These are phyloP conservation scores for Eupsilia transversa DNA, from an alignment of 2,888 invertebrate genomes.

Conservation along the genomic window DNA sequence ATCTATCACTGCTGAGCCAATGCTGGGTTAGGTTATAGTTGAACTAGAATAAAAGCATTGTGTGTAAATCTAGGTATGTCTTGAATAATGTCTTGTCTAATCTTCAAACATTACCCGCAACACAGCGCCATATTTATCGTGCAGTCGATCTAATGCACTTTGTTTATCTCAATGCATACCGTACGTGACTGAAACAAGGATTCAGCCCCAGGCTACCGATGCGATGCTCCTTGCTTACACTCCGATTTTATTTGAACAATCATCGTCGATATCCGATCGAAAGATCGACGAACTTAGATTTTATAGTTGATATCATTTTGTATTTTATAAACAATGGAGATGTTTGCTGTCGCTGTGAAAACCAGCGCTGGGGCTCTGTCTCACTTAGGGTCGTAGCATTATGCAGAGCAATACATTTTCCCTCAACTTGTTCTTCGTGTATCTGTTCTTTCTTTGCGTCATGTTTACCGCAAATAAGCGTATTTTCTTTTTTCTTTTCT, in stretches of 20 bases:
- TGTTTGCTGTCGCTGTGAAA: too few species aligned
- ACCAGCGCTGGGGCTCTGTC: too few species aligned
- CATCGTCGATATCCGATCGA: conserved; percentile 70
- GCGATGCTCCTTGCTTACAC: conserved; percentile 60
- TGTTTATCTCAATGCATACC: conserved; percentile 66
- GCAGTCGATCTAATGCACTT: conserved; percentile 62
- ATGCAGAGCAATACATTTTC: too few species aligned
- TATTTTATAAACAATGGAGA: conserved; percentile 41
- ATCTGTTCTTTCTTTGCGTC: too few species aligned
- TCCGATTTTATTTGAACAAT: conserved; percentile 65
- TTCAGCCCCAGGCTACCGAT: conserved; percentile 64
- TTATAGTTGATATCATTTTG: conserved; percentile 66
- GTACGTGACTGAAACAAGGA: conserved; percentile 59
- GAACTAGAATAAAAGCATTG: background rate
- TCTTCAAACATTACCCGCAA: conserved; percentile 15
- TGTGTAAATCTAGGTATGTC: background rate
- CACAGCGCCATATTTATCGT: conserved; percentile 45
- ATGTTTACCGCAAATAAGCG: too few species aligned
- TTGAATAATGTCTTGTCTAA: background rate
- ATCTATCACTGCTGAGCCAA: too few species aligned
- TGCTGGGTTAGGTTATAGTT: too few species aligned
- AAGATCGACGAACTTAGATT: conserved; percentile 71
- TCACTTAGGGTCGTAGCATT: too few species aligned
- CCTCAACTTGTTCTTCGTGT: too few species aligned
- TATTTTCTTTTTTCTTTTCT: too few species aligned